Evolutionary conservation across 2,113 vertebrate species (phyloP), one percentile per base, ranked within the genome.

Genomic region (Microtus richardsoni): DNA sequence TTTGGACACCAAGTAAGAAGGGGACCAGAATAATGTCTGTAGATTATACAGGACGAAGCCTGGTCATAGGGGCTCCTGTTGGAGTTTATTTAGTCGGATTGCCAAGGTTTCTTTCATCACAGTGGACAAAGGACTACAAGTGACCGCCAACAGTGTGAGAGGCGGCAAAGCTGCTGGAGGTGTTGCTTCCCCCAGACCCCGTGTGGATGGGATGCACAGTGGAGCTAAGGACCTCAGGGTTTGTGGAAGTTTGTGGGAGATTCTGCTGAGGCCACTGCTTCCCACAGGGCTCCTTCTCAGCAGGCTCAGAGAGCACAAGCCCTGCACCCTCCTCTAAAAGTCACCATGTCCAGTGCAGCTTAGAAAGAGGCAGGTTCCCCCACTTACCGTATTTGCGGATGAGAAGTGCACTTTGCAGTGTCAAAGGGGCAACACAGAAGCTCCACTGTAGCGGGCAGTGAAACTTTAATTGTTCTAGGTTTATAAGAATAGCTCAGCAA

Each of bases 361-460:
- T 77, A n/a, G 64, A 86, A 78, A 22, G 44, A 10, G 47, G 52
- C n/a, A 24, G 58, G 58, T 30, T 9, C 2, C 2, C 24, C 39
- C 36, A 58, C 13, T n/a, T 49, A 4, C 5, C 13, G 7, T 17
- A 14, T 73, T 49, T 73, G 44, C 22, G n/a, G n/a, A 80, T 7
- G 21, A 8, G 0, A 39, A 58, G 3, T 47, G 36, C 30, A 66
- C 10, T 30, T 26, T 64, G n/a, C 60, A 54, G 17, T 66, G 2
- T 33, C 66, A 70, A 88, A 58, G 58, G 19, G 58, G 58, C 6
- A 58, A 58, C 58, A 58, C 54, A 87, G 74, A 54, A 66, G 47
- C 2, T 24, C 44, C 4, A 0, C 3, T n/a, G 26, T 28, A 2
- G 9, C 39, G 19, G 82, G 4, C 11, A 58, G 26, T 41, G 62